These are phyloP conservation scores for Thoracochromis brauschi DNA, from an alignment of 2,113 vertebrate genomes.

Conservation along the genomic window DNA sequence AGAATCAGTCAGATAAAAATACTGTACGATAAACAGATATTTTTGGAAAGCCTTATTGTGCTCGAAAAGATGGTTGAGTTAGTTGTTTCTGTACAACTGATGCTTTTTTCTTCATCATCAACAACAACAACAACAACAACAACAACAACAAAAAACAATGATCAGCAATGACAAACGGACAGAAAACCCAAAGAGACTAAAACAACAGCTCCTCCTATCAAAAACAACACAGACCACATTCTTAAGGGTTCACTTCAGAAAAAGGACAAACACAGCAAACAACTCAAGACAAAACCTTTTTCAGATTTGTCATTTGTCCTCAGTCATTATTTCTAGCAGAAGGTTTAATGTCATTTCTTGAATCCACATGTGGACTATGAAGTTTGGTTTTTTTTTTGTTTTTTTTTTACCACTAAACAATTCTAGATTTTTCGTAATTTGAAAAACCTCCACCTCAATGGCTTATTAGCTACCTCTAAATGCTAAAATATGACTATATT, in stretches of 20 bases:
- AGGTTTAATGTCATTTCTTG: neutral
- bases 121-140: accelerated
- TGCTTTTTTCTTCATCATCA: neutral
- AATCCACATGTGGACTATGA: neutral
- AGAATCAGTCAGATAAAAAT: neutral
- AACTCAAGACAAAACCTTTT: neutral
- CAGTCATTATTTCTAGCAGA: neutral
- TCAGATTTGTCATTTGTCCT: neutral
- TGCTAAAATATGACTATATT: neutral
- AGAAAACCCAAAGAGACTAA: neutral
- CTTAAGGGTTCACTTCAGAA: neutral
- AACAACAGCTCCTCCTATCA: neutral
- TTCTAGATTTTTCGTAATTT: neutral
- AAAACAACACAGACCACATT: neutral
- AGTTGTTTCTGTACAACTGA: neutral
- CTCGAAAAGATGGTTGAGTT: accelerated
- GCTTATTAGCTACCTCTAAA: neutral
- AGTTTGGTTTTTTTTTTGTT: accelerated
- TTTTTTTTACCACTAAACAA: neutral
- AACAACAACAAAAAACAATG: neutral
- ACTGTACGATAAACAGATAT: neutral
- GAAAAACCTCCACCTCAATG: neutral
- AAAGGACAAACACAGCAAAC: neutral
- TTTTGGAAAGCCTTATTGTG: neutral
- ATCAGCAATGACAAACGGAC: neutral